Evolutionary conservation across 2,888 invertebrate species (phyloP).

Genomic region (Pyrrhia umbra): DNA sequence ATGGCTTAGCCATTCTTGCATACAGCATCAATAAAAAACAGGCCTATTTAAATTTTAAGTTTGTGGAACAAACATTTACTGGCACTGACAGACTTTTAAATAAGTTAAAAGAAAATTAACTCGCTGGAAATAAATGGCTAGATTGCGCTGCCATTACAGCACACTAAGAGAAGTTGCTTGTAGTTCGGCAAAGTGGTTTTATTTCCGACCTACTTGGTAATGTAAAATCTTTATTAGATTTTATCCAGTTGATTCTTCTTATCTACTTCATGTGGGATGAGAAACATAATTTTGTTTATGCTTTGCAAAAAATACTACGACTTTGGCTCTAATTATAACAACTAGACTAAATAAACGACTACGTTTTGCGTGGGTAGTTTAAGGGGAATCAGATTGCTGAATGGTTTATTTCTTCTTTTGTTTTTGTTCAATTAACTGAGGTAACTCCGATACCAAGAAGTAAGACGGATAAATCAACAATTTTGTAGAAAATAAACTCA

Average conservation of each 20-base stretch:
- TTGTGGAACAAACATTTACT: conserved; percentile 39
- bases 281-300: background rate
- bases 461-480: background rate
- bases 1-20: conserved; percentile 5
- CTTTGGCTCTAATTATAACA: conserved; percentile 14
- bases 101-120: conserved; percentile 51
- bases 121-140: conserved; percentile 39
- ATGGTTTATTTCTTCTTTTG: background rate
- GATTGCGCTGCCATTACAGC: conserved; percentile 12
- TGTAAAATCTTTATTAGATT: conserved; percentile 21
- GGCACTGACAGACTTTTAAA: conserved; percentile 48
- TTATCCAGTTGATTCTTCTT: background rate
- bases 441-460: background rate
- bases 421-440: background rate
- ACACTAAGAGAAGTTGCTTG: conserved; percentile 28
- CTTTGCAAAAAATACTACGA: background rate
- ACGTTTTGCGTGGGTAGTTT: conserved; percentile 20
- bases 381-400: conserved; percentile 7
- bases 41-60: conserved; percentile 40
- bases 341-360: conserved; percentile 40
- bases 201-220: conserved; percentile 33
- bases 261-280: background rate
- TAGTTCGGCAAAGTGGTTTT: conserved; percentile 41
- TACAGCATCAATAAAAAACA: conserved; percentile 12
- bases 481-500: background rate